Conservation (phyloP, 2,113 vertebrate species). For the Phasianus colchicus region DNA sequence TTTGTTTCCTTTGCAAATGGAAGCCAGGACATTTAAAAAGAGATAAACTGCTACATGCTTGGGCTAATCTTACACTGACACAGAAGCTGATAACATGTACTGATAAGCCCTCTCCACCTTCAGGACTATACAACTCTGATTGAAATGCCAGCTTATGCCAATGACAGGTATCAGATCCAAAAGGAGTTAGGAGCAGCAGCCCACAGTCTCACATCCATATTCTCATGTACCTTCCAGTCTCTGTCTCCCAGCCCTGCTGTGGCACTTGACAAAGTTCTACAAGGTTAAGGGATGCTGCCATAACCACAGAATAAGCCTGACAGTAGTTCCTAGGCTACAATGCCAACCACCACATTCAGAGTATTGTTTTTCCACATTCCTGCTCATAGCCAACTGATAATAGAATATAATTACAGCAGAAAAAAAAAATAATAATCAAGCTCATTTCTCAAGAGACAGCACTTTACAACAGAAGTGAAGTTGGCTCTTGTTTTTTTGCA, state of each 20-base stretch:
- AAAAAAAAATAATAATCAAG: not conserved
- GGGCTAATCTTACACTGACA: constrained; percentile 7
- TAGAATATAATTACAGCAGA: not conserved
- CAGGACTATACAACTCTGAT: constrained; percentile 4
- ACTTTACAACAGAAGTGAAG: not conserved
- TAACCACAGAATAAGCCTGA: not conserved
- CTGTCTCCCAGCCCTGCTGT: not conserved
- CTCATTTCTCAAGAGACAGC: not conserved
- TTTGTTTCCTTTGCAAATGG: not conserved
- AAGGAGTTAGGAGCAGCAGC: not conserved
- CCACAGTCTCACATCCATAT: rapidly evolving
- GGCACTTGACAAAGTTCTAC: not conserved
- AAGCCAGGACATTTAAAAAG: constrained; percentile 3
- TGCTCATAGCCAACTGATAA: not conserved
- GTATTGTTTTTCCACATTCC: not conserved
- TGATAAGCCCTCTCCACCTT: not conserved
- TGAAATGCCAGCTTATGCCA: not conserved
- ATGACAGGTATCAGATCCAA: not conserved
- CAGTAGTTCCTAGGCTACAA: not conserved
- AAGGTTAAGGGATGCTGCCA: not conserved
- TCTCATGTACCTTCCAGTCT: rapidly evolving
- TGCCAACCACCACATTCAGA: not conserved
- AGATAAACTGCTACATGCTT: not conserved
- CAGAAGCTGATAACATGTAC: not conserved
- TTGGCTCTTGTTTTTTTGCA: not conserved